These are phyloP conservation scores for Ashinkailepas kermadecensis DNA, from an alignment of 2,888 invertebrate species.

Conservation along the genomic window DNA sequence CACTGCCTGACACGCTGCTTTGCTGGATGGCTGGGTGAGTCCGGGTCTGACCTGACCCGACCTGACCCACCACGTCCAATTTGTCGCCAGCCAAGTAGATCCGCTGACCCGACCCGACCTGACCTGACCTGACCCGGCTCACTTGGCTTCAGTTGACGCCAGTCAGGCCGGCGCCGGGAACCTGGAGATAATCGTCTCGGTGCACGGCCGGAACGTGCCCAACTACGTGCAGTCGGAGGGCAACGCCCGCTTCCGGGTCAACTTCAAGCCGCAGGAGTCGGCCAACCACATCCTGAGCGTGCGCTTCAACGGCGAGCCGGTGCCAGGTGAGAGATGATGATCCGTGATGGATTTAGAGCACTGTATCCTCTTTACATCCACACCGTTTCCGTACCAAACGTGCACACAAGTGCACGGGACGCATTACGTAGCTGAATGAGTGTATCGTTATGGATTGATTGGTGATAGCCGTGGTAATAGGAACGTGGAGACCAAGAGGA, in stretches of 20 bases:
- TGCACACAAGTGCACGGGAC: no score
- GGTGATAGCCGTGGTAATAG: no score
- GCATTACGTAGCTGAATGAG: no score
- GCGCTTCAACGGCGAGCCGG: constrained; percentile 61
- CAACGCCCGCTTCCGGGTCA: constrained; percentile 85
- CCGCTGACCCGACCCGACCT: background rate
- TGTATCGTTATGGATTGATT: no score
- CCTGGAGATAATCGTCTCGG: constrained; percentile 93
- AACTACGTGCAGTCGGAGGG: constrained; percentile 97
- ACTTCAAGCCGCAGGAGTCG: constrained; percentile 92
- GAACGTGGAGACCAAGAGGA: no score
- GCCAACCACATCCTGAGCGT: constrained; percentile 87
- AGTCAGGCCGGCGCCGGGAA: constrained; percentile 78
- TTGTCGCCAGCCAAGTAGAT: background rate
- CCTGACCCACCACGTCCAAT: no score
- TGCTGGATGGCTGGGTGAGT: no score
- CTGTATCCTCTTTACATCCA: no score
- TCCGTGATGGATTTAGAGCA: no score
- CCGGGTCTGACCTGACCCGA: no score
- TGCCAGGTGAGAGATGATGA: constrained; percentile 48
- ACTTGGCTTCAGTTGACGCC: constrained; percentile 47
- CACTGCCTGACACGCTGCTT: no score
- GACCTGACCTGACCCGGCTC: constrained; percentile 30
- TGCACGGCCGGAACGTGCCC: constrained; percentile 91
- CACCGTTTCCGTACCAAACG: no score